These are phyloP conservation scores for Hermetia illucens DNA, from an alignment of 1,140 invertebrate genomes.

Conservation along the genomic window DNA sequence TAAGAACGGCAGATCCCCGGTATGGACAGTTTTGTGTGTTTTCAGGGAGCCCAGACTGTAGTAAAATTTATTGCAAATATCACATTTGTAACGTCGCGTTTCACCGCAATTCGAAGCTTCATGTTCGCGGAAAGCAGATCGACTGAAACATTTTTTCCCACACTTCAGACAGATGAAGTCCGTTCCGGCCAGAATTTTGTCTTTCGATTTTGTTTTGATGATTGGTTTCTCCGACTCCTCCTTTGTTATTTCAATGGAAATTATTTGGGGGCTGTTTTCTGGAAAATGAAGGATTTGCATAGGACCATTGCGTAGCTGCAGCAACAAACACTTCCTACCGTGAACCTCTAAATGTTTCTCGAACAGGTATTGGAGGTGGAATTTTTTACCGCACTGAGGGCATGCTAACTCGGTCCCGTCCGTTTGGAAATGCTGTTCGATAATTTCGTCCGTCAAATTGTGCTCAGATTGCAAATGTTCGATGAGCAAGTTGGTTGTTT, in stretches of 20 bases:
- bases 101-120: constrained; percentile 29
- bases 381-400: constrained; percentile 25
- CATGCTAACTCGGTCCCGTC: constrained; percentile 11
- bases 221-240: background rate
- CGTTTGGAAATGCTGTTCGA: background rate
- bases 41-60: constrained; percentile 19
- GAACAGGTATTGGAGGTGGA: constrained; percentile 26
- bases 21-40: constrained; percentile 32
- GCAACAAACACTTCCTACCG: constrained; percentile 12
- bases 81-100: constrained; percentile 24
- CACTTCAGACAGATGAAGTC: constrained; percentile 31
- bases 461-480: too few relatives aligned
- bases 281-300: too few relatives aligned
- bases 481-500: too few relatives aligned
- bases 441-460: background rate
- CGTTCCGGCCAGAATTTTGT: background rate
- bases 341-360: constrained; percentile 25
- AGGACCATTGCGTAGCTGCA: background rate
- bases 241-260: too few relatives aligned
- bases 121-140: constrained; percentile 25
- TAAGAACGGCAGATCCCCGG: constrained; percentile 30
- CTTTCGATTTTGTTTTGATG: background rate
- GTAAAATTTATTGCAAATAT: too few relatives aligned
- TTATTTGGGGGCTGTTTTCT: too few relatives aligned
- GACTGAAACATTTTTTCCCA: constrained; percentile 29